Percentiles rank a stretch among this genome's conserved stretches.
These are phyloP conservation scores for Apodemia duryi DNA, from an alignment of 2,888 invertebrate genomes.

Conservation along the genomic window DNA sequence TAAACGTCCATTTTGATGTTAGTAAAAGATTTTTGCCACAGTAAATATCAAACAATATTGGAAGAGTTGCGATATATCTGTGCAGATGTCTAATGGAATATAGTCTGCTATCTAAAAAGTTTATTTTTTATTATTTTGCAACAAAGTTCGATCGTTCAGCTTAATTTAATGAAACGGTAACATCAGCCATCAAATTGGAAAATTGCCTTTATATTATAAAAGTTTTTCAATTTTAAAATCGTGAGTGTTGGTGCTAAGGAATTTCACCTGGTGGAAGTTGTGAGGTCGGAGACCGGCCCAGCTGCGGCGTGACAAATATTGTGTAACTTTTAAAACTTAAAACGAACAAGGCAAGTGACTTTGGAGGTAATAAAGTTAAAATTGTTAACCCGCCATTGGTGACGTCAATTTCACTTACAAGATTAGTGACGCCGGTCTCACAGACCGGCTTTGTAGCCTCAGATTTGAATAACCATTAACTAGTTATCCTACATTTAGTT, in stretches of 20 bases:
- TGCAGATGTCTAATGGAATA: no score
- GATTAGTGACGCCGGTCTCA: no score
- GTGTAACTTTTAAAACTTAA: not conserved
- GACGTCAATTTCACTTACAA: no score
- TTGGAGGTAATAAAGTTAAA: not conserved
- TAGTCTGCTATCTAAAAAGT: no score
- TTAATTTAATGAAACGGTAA: not conserved
- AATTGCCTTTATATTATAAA: constrained; percentile 10
- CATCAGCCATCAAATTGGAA: not conserved
- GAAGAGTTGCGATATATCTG: no score
- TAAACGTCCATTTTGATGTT: no score
- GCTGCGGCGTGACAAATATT: constrained; percentile 2
- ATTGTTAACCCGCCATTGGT: not conserved
- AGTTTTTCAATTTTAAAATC: constrained; percentile 9
- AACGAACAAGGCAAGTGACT: not conserved
- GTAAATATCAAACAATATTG: no score
- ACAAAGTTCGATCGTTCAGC: not conserved
- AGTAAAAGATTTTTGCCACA: no score
- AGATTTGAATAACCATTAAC: no score
- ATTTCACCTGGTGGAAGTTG: not conserved
- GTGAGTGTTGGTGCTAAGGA: not conserved
- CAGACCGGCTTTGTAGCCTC: no score
- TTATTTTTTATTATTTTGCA: no score
- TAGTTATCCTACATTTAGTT: no score
- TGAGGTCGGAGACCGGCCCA: not conserved